Conservation (phyloP, 2,113 vertebrate genomes). For the Chaetodon auriga region DNA sequence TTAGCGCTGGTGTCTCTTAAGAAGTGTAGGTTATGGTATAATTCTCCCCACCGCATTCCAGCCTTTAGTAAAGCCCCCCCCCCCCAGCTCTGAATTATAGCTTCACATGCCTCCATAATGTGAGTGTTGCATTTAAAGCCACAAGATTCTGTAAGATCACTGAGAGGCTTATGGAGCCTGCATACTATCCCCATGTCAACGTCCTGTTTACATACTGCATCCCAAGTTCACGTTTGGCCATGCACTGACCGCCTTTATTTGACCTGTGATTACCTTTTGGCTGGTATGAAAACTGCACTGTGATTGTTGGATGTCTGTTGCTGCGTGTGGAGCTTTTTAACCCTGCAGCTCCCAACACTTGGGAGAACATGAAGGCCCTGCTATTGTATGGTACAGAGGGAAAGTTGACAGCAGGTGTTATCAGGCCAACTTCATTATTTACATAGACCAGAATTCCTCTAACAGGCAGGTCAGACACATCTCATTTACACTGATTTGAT, state of each 20-base stretch:
- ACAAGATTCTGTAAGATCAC: neutral
- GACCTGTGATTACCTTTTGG: conserved; percentile 15
- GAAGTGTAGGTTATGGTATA: neutral
- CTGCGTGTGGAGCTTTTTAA: neutral
- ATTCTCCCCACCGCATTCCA: neutral
- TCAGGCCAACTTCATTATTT: neutral
- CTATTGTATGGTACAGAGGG: neutral
- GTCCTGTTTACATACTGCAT: too few relatives aligned
- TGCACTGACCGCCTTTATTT: neutral
- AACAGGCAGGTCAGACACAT: neutral
- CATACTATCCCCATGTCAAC: neutral
- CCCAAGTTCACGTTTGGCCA: neutral
- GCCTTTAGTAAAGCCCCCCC: neutral
- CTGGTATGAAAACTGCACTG: conserved; percentile 15
- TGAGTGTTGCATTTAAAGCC: neutral
- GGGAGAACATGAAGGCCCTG: neutral
- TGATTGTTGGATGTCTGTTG: conserved; percentile 1
- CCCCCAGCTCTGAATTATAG: neutral
- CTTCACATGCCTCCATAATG: neutral
- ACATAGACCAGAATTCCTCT: neutral
- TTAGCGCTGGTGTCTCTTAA: neutral
- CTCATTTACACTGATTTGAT: neutral
- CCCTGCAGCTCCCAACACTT: neutral
- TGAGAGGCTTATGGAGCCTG: neutral
- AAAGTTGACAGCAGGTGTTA: neutral